Evolutionary conservation across 2,888 invertebrate genomes (phyloP).

Genomic region (Chalcis sispes): DNA sequence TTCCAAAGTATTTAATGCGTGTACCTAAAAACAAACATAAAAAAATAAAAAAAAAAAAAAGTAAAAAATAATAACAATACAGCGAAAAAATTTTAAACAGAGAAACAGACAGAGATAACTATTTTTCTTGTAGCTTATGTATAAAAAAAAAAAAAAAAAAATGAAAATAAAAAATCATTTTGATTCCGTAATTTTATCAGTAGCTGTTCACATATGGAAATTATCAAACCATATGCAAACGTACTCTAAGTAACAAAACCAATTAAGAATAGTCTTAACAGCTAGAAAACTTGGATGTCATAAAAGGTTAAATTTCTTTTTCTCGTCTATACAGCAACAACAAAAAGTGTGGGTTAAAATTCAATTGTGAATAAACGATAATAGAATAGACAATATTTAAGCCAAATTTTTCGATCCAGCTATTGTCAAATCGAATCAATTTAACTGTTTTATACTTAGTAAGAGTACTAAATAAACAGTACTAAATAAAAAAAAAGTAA

Average conservation of each 20-base stretch:
- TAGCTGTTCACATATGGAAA: conserved; percentile 14
- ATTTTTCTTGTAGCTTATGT: conserved; percentile 48
- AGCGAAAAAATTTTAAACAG: background rate
- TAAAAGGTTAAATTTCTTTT: background rate
- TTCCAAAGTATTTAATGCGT: conserved; percentile 37
- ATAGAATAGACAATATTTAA: conserved; percentile 52
- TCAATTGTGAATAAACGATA: conserved; percentile 37
- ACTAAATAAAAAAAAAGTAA: too few species aligned
- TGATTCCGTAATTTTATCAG: conserved; percentile 13
- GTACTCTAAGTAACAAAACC: conserved; percentile 6
- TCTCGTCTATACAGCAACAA: background rate
- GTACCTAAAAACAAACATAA: conserved; percentile 30
- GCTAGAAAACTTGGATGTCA: conserved; percentile 35
- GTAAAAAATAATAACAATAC: background rate
- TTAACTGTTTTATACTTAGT: conserved; percentile 40
- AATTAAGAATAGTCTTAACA: conserved; percentile 28
- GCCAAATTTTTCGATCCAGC: conserved; percentile 39
- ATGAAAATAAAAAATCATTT: background rate
- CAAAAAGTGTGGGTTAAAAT: conserved; percentile 18
- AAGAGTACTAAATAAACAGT: too few species aligned
- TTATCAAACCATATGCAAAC: conserved; percentile 2
- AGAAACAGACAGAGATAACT: conserved; percentile 28
- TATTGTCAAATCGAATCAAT: conserved; percentile 15
- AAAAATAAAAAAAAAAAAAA: conserved; percentile 11
- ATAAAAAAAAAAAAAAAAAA: conserved; percentile 11